A percentile compares a stretch with the other conserved stretches of the same genome.
Evolutionary conservation across 2,797 vertebrate genomes (phyloP).

Genomic region (Fringilla coelebs): DNA sequence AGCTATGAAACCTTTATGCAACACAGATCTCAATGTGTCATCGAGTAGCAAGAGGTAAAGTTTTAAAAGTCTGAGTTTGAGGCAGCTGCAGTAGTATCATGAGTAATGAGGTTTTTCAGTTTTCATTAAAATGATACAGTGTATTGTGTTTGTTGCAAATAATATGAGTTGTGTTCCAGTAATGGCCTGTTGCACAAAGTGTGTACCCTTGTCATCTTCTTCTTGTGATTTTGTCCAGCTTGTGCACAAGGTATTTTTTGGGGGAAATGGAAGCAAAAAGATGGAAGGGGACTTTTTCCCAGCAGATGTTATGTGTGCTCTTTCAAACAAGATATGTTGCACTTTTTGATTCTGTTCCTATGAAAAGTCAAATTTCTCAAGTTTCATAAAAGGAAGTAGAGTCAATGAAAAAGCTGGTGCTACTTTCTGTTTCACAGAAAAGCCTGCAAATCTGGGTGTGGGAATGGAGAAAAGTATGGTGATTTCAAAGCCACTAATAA

Average conservation of each 20-base stretch:
- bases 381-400: background rate
- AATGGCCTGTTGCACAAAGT: background rate
- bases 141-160: background rate
- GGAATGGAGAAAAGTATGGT: background rate
- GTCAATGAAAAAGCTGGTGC: background rate
- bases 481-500: background rate
- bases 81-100: background rate
- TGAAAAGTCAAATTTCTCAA: background rate
- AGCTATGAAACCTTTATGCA: background rate
- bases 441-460: background rate
- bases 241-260: background rate
- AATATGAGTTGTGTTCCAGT: background rate
- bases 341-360: background rate
- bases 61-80: background rate
- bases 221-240: background rate
- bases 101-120: background rate
- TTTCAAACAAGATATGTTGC: background rate
- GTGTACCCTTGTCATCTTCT: background rate
- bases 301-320: background rate
- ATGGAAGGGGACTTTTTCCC: background rate
- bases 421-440: background rate
- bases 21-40: accelerated
- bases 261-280: background rate
- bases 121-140: background rate
- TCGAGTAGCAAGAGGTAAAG: background rate